Evolutionary conservation across 2,888 invertebrate species (phyloP).

Genomic region (Monopis laevigella): DNA sequence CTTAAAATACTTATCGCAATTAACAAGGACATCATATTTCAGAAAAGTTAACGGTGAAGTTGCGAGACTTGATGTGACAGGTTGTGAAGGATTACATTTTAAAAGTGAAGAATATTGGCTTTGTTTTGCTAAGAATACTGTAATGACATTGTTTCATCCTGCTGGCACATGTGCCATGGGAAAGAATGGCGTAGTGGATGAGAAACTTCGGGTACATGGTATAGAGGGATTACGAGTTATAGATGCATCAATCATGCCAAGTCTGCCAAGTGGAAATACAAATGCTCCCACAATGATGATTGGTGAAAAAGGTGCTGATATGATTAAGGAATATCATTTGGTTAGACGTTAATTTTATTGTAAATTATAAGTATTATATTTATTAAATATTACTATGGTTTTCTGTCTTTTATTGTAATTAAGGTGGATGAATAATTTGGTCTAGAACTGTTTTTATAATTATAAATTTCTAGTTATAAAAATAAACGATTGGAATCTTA

Average conservation of each 20-base stretch:
- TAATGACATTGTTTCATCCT: constrained; percentile 69
- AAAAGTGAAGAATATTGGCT: constrained; percentile 70
- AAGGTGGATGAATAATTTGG: too few relatives aligned
- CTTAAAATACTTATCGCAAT: constrained; percentile 31
- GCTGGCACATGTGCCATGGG: constrained; percentile 57
- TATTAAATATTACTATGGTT: too few relatives aligned
- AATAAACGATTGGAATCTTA: too few relatives aligned
- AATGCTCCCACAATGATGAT: constrained; percentile 54
- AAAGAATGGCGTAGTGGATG: constrained; percentile 40
- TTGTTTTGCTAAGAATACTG: constrained; percentile 66
- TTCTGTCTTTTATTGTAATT: too few relatives aligned
- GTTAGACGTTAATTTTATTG: too few relatives aligned
- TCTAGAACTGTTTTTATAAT: too few relatives aligned
- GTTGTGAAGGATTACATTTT: constrained; percentile 55
- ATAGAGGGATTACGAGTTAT: constrained; percentile 36
- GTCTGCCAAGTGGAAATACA: constrained; percentile 44
- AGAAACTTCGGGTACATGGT: constrained; percentile 36
- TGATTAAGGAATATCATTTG: constrained; percentile 38
- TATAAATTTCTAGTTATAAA: too few relatives aligned
- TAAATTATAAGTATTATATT: too few relatives aligned
- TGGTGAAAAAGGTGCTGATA: constrained; percentile 49
- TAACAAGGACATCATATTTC: constrained; percentile 37
- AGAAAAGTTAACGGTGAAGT: constrained; percentile 30
- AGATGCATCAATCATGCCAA: constrained; percentile 50
- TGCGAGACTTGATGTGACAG: constrained; percentile 42